Evolutionary conservation across 1,140 invertebrate genomes (phyloP), one percentile per base, ranked within the genome.

Genomic region (Drosophila pectinifera): DNA sequence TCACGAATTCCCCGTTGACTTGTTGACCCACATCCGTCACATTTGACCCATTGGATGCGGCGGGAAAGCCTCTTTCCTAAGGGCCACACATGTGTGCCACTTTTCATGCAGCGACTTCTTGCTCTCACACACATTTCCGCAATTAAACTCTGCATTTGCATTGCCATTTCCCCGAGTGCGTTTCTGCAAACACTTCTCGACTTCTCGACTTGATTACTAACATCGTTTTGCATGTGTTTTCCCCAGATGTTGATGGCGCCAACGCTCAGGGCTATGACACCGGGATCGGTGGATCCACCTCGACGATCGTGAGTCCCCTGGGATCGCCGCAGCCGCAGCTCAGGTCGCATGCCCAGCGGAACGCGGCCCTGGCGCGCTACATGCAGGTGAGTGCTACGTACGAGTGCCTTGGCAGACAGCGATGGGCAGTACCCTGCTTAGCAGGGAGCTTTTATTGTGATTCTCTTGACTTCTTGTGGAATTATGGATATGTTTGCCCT

Each of bases 201-300:
- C 49, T 73, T 73, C n/a, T n/a, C n/a, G n/a, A n/a, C n/a, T n/a
- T n/a, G 53, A 65, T 73, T 58, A 48, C 48, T 49, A 54, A 39
- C 49, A 70, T 46, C 54, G 64, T 57, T 49, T 59, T 54, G 53
- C 36, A 16, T 53, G 28, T 65, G 26, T 73, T 41, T 36, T 56
- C 43, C 65, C 10, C 72, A 92, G 91, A 92, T 91, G 91, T 92
- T 59, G 91, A 92, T 82, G 88, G 91, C 75, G 91, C 80, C 80
- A 89, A 91, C 78, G 76, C 90, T 73, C 82, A 90, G 80, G 91
- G 88, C 80, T 92, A 92, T 79, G 91, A 92, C 76, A 92, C 91
- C 48, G 91, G 91, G 42, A 92, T 92, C 77, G 91, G 91, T 45
- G 90, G 91, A 51, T 92, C 91, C 62, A 92, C 91, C 70, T 91